Base-by-base conservation (phyloP, 2,888 invertebrate genomes). In the Melinaea menophilus region DNA sequence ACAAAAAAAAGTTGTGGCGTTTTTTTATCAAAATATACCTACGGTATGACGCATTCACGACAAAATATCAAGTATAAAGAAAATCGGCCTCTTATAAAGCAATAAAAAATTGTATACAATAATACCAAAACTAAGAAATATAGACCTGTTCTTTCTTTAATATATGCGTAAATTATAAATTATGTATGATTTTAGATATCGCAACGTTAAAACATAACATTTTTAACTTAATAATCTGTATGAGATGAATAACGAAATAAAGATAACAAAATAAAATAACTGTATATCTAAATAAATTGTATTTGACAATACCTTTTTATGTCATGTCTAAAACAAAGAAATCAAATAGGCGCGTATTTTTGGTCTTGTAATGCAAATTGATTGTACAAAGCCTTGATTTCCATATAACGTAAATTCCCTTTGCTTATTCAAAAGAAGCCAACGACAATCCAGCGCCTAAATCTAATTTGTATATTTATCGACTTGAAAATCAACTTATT, bases 281-380 rank as follows among this genome's bases (percentile, higher is more conserved):
- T 13, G 5, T 5, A 48, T 22, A 51, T 51, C 9, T 7, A 9
- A 22, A 13, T 51, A 7, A 51, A 51, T 51, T 51, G 5, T 51
- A 13, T 9, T 51, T 31, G 22, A 31, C 13, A 13, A 22, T 13
- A 51, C 51, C 22, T 51, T 51, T 22, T 31, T 22, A 22, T 51
- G 22, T 51, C 22, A 13, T 22, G 9, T 51, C 51, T 51, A 51
- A 51, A 51, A 13, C 13, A 51, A 51, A 51, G 31, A 4, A 13
- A 7, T 22, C 5, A 51, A 51, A 51, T 9, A 51, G 51, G 4
- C 51, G 13, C 22, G 31, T 31, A 51, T 22, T 13, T 13, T 4
- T 9, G 2, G 13, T 22, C 51, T 51, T 51, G 51, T 51, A 22
- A 51, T 51, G 51, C 51, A 51, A 51, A 51, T 51, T 51, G 22